These are phyloP conservation scores for Quadroppia sp. DNA, from an alignment of 2,888 invertebrate species.

Conservation along the genomic window DNA sequence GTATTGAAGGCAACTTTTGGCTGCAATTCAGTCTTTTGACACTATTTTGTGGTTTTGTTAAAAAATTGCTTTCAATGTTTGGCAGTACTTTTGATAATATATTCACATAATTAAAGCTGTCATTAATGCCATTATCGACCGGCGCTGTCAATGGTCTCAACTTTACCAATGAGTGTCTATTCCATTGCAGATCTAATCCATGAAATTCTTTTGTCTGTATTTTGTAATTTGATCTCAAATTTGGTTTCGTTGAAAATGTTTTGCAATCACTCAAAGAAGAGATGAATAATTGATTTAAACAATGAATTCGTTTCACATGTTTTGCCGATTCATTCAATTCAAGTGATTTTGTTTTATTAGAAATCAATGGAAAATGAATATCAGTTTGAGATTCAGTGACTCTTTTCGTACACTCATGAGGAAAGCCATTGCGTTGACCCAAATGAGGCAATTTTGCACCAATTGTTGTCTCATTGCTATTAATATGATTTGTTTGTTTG, in stretches of 20 bases:
- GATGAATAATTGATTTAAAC: not conserved
- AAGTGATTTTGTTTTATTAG: not conserved
- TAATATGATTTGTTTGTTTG: not conserved
- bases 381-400: not conserved
- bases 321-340: not conserved
- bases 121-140: not conserved
- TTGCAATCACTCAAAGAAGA: not conserved
- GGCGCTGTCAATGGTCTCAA: not conserved
- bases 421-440: not conserved
- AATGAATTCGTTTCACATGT: not conserved
- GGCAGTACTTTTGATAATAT: not conserved
- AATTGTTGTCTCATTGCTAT: not conserved
- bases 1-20: not conserved
- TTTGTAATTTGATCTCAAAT: not conserved
- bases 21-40: not conserved
- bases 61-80: not conserved
- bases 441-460: not conserved
- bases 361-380: constrained; percentile 6
- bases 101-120: not conserved
- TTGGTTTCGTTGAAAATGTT: not conserved
- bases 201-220: not conserved
- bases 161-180: not conserved
- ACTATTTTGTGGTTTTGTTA: not conserved
- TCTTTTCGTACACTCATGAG: not conserved
- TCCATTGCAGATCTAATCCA: not conserved